Evolutionary conservation across 2,113 vertebrate genomes (phyloP).

Genomic region (Ciconia boyciana): DNA sequence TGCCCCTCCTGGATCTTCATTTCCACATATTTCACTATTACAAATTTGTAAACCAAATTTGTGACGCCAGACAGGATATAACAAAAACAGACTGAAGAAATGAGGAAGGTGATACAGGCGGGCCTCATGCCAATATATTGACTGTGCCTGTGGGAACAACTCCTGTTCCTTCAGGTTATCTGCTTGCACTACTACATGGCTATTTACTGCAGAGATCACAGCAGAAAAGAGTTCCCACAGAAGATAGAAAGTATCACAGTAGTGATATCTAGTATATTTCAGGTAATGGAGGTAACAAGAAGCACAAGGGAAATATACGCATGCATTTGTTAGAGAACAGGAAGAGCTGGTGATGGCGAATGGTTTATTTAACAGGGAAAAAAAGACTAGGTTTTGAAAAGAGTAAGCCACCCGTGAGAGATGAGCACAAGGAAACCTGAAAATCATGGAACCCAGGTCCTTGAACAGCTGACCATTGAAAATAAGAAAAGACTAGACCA

Average conservation of each 20-base stretch:
- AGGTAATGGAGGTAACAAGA: neutral
- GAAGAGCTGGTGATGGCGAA: neutral
- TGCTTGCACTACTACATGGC: neutral
- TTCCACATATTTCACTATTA: neutral
- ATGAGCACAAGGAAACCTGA: neutral
- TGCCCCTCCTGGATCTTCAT: neutral
- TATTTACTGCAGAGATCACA: neutral
- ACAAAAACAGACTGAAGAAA: neutral
- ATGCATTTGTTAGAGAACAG: neutral
- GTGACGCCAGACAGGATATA: neutral
- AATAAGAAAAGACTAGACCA: neutral
- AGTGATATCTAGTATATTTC: neutral
- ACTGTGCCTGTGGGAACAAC: neutral
- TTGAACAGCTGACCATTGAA: neutral
- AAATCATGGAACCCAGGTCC: neutral
- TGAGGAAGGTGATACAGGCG: neutral
- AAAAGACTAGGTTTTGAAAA: neutral
- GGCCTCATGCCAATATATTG: rapidly evolving
- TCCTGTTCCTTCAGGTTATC: neutral
- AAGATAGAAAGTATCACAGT: neutral
- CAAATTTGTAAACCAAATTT: neutral
- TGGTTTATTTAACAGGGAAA: neutral
- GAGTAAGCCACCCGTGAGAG: neutral
- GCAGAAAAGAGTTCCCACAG: neutral
- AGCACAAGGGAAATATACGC: neutral